phyloP scores from a whole-genome alignment of 2,888 invertebrate species.

The Anthophora plumipes region DNA sequence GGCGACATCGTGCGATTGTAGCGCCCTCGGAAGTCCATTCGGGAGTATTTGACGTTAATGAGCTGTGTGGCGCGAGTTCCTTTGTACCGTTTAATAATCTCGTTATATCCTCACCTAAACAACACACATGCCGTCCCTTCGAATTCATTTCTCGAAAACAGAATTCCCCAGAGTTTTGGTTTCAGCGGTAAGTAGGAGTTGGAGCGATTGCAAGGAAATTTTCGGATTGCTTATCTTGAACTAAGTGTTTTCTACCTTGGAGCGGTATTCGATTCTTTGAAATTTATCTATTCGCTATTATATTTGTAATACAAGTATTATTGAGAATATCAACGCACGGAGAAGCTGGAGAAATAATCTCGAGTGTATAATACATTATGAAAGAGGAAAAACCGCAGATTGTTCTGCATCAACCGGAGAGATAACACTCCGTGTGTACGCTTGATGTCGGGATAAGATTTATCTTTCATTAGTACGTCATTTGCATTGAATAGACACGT shows the following conservation, averaged over 20 bases:
- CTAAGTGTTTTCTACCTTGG: too few relatives aligned
- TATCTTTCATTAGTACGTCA: slow-evolving; percentile 79
- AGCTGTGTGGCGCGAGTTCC: slow-evolving; percentile 63
- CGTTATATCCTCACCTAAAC: slow-evolving; percentile 61
- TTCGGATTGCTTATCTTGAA: too few relatives aligned
- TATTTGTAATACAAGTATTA: too few relatives aligned
- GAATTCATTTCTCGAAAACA: too few relatives aligned
- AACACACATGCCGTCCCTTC: slow-evolving; percentile 25
- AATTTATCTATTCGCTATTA: too few relatives aligned
- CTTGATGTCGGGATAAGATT: slow-evolving; percentile 72
- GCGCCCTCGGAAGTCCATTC: slow-evolving; percentile 64
- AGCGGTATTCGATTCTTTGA: too few relatives aligned
- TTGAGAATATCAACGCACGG: not conserved
- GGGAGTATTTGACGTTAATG: slow-evolving; percentile 61
- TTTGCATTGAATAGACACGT: slow-evolving; percentile 79
- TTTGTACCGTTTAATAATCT: slow-evolving; percentile 67
- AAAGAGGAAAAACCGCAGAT: slow-evolving; percentile 1
- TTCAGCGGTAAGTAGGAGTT: too few relatives aligned
- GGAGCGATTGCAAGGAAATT: too few relatives aligned
- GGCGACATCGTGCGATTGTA: slow-evolving; percentile 56
- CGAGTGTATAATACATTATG: not conserved
- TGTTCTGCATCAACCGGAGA: slow-evolving; percentile 29
- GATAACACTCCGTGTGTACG: slow-evolving; percentile 48
- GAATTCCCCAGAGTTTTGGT: too few relatives aligned
- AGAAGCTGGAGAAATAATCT: slow-evolving; percentile 4